phyloP scores from a whole-genome alignment of 2,888 invertebrate species.

The Caenorhabditis sp. region DNA sequence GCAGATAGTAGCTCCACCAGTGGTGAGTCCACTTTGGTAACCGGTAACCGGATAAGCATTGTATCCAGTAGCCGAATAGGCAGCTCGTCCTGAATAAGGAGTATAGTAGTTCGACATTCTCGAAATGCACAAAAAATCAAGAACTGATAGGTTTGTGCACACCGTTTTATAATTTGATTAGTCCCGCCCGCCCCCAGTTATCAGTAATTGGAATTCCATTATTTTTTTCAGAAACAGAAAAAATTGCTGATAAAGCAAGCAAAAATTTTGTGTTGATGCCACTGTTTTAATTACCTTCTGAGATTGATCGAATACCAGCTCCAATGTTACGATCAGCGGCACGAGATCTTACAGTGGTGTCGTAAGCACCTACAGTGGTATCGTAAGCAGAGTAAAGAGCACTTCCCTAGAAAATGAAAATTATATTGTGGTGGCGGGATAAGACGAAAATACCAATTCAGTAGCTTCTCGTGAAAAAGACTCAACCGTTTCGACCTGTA shows the following conservation, averaged over 20 bases:
- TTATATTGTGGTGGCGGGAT: neutral
- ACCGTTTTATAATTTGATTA: neutral
- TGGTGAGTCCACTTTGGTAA: slow-evolving; percentile 12
- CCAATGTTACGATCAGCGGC: neutral
- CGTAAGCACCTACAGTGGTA: neutral
- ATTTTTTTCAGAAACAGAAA: neutral
- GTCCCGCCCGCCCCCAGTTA: neutral
- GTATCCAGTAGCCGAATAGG: neutral
- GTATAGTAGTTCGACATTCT: neutral
- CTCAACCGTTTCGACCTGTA: neutral
- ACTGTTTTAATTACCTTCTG: too few species aligned
- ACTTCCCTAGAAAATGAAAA: neutral
- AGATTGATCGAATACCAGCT: neutral
- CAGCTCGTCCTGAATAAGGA: neutral
- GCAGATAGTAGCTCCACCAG: slow-evolving; percentile 34
- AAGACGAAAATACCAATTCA: neutral
- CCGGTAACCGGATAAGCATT: slow-evolving; percentile 22
- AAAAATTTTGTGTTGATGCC: neutral
- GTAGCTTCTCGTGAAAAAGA: neutral
- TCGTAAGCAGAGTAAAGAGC: neutral
- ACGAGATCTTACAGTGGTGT: neutral
- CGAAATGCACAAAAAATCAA: too few species aligned
- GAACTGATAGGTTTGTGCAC: neutral
- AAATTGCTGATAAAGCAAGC: neutral
- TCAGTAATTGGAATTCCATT: neutral